Evolutionary conservation across 2,797 vertebrate species (phyloP), one percentile per base, ranked within the genome.

Genomic region (Poecilia velifera): DNA sequence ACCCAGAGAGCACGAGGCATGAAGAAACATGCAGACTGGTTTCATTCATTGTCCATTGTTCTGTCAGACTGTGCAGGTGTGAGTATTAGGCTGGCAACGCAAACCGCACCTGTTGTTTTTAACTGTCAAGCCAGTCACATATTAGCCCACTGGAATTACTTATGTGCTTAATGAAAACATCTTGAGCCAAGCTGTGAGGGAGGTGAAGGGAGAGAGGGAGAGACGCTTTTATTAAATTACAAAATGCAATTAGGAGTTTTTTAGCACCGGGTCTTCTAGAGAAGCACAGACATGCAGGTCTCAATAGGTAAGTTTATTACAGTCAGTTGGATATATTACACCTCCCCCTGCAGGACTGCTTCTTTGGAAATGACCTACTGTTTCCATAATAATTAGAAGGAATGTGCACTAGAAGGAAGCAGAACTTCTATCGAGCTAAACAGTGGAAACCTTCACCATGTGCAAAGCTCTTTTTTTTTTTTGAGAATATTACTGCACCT

Each of bases 41-140:
- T 82, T 43, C 13, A 41, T 9, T 87, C 87, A 89, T 92, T 93
- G 91, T 93, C 77, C 78, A 86, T 93, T 94, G 91, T 93, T 89
- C 82, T 79, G 71, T 74, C 45, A 64, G 57, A 43, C 77, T 85
- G 43, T 82, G 85, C 87, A 84, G 91, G 85, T 86, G 73, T 84
- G 89, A 87, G 78, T 22, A 74, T 73, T 73, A 81, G 78, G 76
- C 55, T 3, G 74, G 73, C 36, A 46, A 82, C 72, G 45, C 82
- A 64, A 84, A 85, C 74, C 74, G 73, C 79, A 77, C n/a, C 41
- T 73, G 82, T 68, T 80, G 81, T 81, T 86, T 73, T 88, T 76
- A 83, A 53, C 39, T 16, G 47, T 57, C 83, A 71, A 87, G 47
- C 77, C 45, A 81, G 51, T 76, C 64, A 49, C 20, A 66, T 10